Evolutionary conservation across 2,888 invertebrate species (phyloP).

Genomic region (Odiellus spinosus): DNA sequence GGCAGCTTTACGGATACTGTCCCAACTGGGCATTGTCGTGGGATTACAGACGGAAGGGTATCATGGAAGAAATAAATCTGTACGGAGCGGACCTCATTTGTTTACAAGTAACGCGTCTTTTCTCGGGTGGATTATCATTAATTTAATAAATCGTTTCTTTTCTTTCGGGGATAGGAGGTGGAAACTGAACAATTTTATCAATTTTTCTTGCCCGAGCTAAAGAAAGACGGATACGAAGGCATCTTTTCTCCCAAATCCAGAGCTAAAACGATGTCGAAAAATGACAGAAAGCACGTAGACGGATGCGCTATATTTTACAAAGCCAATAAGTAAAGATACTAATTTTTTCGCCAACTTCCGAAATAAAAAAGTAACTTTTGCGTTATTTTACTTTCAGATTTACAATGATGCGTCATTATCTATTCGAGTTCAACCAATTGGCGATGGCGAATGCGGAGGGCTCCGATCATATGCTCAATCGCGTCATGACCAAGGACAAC

Average conservation of each 20-base stretch:
- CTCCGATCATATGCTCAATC: conserved; percentile 34
- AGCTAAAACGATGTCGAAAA: conserved; percentile 94
- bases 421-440: conserved; percentile 35
- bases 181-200: conserved; percentile 98
- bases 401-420: conserved; percentile 30
- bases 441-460: conserved; percentile 35
- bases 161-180: conserved; percentile 77
- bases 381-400: conserved; percentile 27
- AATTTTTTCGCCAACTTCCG: neutral
- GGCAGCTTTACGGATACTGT: conserved; percentile 36
- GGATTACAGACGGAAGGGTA: conserved; percentile 37
- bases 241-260: conserved; percentile 96
- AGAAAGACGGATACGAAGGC: conserved; percentile 67
- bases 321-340: conserved; percentile 56
- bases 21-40: conserved; percentile 38
- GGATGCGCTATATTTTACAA: conserved; percentile 98
- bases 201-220: conserved; percentile 86
- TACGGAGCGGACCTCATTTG: conserved; percentile 36
- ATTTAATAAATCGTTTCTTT: neutral
- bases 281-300: conserved; percentile 92
- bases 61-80: conserved; percentile 34
- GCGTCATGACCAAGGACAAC: conserved; percentile 39
- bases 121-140: neutral
- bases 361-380: neutral
- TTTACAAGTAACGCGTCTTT: conserved; percentile 28